A percentile compares a stretch with the other conserved stretches of the same genome.
Evolutionary conservation across 2,113 vertebrate species (phyloP).

Genomic region (Pelmatolapia mariae): DNA sequence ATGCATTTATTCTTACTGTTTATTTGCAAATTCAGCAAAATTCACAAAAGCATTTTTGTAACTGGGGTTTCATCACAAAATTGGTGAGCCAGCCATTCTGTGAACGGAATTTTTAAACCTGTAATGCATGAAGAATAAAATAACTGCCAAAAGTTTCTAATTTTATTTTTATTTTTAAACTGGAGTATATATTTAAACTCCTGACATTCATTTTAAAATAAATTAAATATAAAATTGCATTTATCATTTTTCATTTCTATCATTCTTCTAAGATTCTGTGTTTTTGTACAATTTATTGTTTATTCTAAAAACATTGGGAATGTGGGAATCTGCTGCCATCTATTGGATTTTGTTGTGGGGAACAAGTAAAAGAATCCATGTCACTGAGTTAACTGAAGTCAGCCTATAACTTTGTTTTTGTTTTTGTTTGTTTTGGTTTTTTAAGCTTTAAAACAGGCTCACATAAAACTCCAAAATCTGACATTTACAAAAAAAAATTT

Average conservation of each 20-base stretch:
- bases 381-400: neutral
- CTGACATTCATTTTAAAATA: neutral
- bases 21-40: neutral
- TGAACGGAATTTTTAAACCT: neutral
- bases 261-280: neutral
- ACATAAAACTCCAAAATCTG: neutral
- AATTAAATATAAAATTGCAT: neutral
- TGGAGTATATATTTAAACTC: neutral
- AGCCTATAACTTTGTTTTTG: neutral
- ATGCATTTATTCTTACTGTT: neutral
- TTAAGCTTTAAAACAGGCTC: neutral
- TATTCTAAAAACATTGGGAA: neutral
- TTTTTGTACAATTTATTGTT: neutral
- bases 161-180: neutral
- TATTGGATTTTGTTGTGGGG: neutral
- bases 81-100: neutral
- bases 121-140: neutral
- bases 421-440: neutral
- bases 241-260: neutral
- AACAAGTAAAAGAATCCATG: neutral
- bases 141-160: neutral
- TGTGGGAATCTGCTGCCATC: neutral
- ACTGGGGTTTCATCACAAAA: neutral
- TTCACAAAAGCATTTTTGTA: neutral
- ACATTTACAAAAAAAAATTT: neutral